A percentile compares a stretch with the other conserved stretches of the same genome.
Evolutionary conservation across 2,797 vertebrate genomes (phyloP).

Genomic region (Masticophis lateralis): DNA sequence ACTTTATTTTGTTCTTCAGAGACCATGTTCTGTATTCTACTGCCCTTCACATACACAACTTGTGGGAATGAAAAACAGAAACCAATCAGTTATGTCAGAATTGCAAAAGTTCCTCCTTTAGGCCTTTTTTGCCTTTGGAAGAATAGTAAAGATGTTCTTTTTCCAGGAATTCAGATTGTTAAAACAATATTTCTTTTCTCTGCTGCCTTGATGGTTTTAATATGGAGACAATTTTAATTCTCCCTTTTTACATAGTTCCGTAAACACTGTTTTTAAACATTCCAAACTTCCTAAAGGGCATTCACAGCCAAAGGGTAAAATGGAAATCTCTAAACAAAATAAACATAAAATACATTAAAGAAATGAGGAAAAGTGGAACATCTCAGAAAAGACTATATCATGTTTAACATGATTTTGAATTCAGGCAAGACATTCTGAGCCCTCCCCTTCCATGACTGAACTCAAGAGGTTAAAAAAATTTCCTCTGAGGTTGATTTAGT

Average conservation of each 20-base stretch:
- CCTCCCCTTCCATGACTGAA: not conserved
- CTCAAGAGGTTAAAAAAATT: not conserved
- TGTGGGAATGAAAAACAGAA: not conserved
- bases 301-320: not conserved
- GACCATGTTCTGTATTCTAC: not conserved
- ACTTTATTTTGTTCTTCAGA: not conserved
- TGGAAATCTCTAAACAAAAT: not conserved
- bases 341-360: not conserved
- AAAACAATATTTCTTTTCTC: not conserved
- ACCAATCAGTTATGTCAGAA: not conserved
- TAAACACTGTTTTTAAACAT: not conserved
- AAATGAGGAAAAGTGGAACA: not conserved
- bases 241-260: not conserved
- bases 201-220: not conserved
- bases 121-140: not conserved
- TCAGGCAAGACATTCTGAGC: not conserved
- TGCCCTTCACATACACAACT: not conserved
- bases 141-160: not conserved
- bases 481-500: not conserved
- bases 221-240: not conserved
- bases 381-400: not conserved
- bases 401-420: not conserved
- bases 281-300: not conserved
- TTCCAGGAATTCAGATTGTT: not conserved
- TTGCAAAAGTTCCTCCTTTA: not conserved